phyloP scores from a whole-genome alignment of 2,888 invertebrate genomes.

The Oscheius sp. region DNA sequence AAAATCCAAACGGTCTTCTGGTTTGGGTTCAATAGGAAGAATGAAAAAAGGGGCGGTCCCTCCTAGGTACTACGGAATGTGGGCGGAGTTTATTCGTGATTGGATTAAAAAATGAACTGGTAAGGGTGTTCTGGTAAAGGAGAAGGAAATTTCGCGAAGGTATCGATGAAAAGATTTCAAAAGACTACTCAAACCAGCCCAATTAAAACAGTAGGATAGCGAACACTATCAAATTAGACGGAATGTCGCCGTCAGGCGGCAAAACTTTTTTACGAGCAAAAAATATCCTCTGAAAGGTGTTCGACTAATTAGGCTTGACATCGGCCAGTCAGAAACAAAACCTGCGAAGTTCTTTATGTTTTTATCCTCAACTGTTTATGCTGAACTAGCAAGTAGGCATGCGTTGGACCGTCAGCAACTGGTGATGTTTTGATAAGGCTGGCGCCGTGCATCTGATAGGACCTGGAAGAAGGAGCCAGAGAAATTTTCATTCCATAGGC shows the following conservation, averaged over 20 bases:
- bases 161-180: background rate
- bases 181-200: background rate
- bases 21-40: too few relatives aligned
- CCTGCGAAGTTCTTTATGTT: background rate
- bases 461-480: background rate
- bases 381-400: background rate
- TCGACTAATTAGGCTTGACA: conserved; percentile 6
- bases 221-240: conserved; percentile 20
- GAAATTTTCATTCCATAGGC: background rate
- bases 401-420: background rate
- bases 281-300: background rate
- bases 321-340: background rate
- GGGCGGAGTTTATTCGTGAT: too few relatives aligned
- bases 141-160: too few relatives aligned
- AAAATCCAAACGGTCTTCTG: too few relatives aligned
- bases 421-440: conserved; percentile 20
- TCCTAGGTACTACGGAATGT: too few relatives aligned
- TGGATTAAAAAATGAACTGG: too few relatives aligned
- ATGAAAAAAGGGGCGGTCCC: too few relatives aligned
- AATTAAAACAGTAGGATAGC: background rate
- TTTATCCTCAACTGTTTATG: background rate
- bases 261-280: background rate
- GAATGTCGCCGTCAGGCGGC: background rate
- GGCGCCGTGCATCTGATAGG: conserved; percentile 17
- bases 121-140: too few relatives aligned